Evolutionary conservation across 2,888 invertebrate genomes (phyloP).

Genomic region (Notocelia uddmanniana): DNA sequence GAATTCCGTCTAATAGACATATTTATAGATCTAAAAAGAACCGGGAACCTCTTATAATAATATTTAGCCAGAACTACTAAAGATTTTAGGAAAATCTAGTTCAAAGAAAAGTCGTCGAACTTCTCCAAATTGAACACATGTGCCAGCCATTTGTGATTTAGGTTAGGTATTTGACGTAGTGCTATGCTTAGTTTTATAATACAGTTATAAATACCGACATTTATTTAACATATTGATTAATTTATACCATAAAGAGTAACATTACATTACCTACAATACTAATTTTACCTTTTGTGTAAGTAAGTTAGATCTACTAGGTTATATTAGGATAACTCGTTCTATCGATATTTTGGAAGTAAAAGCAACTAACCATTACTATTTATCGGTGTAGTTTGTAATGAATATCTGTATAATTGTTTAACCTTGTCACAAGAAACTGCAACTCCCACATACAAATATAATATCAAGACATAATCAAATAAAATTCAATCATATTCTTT

Average conservation of each 20-base stretch:
- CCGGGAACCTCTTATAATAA: background rate
- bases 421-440: background rate
- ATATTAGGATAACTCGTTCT: background rate
- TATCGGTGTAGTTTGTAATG: background rate
- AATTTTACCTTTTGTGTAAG: background rate
- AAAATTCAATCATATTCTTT: too few relatives aligned
- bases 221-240: background rate
- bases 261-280: too few relatives aligned
- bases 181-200: background rate
- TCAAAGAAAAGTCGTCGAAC: constrained; percentile 2
- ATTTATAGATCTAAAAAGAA: background rate
- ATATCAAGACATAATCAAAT: background rate
- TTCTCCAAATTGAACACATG: constrained; percentile 20
- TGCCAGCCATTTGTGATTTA: constrained; percentile 5
- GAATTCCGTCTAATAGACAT: background rate
- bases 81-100: constrained; percentile 20
- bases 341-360: too few relatives aligned
- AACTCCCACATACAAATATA: too few relatives aligned
- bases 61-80: background rate
- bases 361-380: too few relatives aligned
- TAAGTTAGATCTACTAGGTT: background rate
- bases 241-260: background rate
- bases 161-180: background rate
- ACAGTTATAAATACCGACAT: too few relatives aligned
- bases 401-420: background rate